A percentile compares a stretch with the other conserved stretches of the same genome.
Evolutionary conservation across 2,113 vertebrate genomes (phyloP).

Genomic region (Tragelaphus buxtoni): DNA sequence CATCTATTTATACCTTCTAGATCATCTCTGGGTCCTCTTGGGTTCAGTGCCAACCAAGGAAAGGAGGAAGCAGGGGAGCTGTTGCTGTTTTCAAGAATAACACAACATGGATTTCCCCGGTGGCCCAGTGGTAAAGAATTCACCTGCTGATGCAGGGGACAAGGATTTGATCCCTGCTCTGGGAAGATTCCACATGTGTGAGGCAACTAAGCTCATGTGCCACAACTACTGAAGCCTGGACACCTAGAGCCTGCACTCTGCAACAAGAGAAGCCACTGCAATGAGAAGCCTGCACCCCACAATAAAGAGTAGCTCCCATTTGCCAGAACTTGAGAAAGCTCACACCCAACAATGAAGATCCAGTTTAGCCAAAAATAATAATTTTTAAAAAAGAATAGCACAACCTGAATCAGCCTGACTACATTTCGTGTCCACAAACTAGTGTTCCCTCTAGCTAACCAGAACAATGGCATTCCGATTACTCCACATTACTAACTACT

Average conservation of each 20-base stretch:
- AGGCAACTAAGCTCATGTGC: neutral
- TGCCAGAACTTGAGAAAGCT: neutral
- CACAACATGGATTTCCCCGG: neutral
- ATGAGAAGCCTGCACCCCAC: neutral
- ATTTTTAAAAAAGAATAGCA: neutral
- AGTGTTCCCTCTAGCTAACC: neutral
- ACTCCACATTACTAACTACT: neutral
- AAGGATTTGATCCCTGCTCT: neutral
- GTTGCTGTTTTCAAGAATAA: neutral
- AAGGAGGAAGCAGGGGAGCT: neutral
- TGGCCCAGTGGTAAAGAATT: neutral
- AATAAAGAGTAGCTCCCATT: neutral
- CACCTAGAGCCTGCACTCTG: accelerated
- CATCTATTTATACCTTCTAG: neutral
- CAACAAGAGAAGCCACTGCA: neutral
- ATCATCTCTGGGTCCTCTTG: neutral
- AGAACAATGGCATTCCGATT: neutral
- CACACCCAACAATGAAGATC: neutral
- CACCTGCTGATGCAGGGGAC: neutral
- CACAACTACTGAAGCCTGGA: neutral
- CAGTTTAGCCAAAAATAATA: neutral
- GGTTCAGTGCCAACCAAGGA: neutral
- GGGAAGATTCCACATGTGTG: neutral
- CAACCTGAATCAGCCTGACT: neutral
- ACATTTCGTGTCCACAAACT: neutral